A percentile compares a stretch with the other conserved stretches of the same genome.
Conservation (phyloP, 2,888 invertebrate genomes). For the Globia sparganii region DNA sequence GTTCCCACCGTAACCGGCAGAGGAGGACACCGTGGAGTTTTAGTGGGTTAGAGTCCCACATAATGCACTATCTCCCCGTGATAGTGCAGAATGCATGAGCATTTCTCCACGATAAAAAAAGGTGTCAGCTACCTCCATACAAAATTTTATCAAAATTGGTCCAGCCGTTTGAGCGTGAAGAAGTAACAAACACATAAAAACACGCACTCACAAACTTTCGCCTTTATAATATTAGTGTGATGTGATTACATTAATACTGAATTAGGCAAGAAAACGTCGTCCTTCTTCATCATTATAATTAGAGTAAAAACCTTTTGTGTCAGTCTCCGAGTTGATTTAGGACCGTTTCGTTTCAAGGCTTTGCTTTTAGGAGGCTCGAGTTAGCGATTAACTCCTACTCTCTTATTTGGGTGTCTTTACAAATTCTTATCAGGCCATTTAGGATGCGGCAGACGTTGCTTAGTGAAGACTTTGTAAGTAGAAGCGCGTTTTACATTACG, state of each 20-base stretch:
- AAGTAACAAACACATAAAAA: too few species aligned
- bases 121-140: too few species aligned
- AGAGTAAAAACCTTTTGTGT: conserved; percentile 64
- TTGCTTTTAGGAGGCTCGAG: conserved; percentile 56
- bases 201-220: too few species aligned
- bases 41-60: too few species aligned
- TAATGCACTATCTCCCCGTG: too few species aligned
- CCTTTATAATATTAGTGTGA: too few species aligned
- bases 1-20: too few species aligned
- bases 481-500: conserved; percentile 37
- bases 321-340: conserved; percentile 62
- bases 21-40: too few species aligned
- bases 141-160: too few species aligned
- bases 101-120: too few species aligned
- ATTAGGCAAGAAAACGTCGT: conserved; percentile 33
- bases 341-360: conserved; percentile 53
- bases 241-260: conserved; percentile 23
- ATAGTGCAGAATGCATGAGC: too few species aligned
- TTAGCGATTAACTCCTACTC: conserved; percentile 67
- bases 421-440: conserved; percentile 68
- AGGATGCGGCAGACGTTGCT: conserved; percentile 60
- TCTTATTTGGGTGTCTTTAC: conserved; percentile 64
- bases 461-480: conserved; percentile 36
- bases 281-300: conserved; percentile 62
- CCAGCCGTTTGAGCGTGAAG: too few species aligned